Evolutionary conservation across 2,797 vertebrate genomes (phyloP).

Genomic region (Stomatorhinus walkeri): DNA sequence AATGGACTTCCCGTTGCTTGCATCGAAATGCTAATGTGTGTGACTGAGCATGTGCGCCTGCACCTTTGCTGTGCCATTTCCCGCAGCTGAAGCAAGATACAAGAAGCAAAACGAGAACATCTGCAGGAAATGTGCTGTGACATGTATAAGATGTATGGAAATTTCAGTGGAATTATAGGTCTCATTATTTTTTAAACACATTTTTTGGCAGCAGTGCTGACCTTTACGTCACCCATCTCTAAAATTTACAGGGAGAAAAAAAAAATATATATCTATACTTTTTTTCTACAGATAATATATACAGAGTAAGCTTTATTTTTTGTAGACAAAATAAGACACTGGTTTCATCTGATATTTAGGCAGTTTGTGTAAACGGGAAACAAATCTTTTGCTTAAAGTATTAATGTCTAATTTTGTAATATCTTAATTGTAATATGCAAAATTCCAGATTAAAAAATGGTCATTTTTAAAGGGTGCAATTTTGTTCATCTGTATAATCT

Average conservation of each 20-base stretch:
- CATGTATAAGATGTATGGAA: neutral
- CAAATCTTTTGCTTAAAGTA: constrained; percentile 26
- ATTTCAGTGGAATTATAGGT: neutral
- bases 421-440: constrained; percentile 19
- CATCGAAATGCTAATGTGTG: neutral
- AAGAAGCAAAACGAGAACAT: constrained; percentile 1
- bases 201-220: constrained; percentile 21
- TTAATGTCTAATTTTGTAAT: constrained; percentile 25
- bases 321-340: constrained; percentile 19
- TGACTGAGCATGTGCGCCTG: neutral
- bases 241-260: neutral
- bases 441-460: constrained; percentile 15
- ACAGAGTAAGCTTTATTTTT: constrained; percentile 13
- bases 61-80: neutral
- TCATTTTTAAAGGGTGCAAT: neutral
- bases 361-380: constrained; percentile 27
- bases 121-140: constrained; percentile 17
- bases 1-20: neutral
- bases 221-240: neutral
- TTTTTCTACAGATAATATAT: constrained; percentile 29
- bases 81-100: neutral
- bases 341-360: constrained; percentile 21
- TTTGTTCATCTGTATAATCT: neutral
- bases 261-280: neutral
- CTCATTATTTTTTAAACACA: neutral